Percentiles rank a stretch among this genome's conserved stretches.
Conservation (phyloP, 2,113 vertebrate genomes). For the Paratilapia polleni region DNA sequence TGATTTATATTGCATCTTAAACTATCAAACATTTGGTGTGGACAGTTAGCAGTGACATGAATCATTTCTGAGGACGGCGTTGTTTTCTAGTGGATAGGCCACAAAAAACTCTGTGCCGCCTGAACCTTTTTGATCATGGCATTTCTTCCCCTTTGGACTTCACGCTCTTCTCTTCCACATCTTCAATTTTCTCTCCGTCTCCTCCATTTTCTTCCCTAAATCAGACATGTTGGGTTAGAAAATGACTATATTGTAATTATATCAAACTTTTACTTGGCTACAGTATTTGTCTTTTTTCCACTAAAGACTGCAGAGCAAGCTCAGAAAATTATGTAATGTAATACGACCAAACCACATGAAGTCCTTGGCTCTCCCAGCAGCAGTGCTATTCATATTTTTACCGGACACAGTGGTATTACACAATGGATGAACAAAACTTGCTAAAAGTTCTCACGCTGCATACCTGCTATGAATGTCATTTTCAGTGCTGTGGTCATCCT, state of each 20-base stretch:
- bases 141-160: conserved; percentile 74
- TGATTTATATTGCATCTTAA: conserved; percentile 53
- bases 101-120: conserved; percentile 61
- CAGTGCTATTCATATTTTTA: conserved; percentile 69
- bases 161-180: conserved; percentile 76
- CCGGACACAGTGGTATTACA: conserved; percentile 57
- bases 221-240: conserved; percentile 74
- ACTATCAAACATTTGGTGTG: conserved; percentile 45
- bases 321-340: conserved; percentile 74
- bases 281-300: conserved; percentile 43
- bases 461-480: conserved; percentile 62
- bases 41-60: conserved; percentile 52
- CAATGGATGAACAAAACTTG: conserved; percentile 38
- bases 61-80: conserved; percentile 60
- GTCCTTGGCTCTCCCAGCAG: conserved; percentile 57
- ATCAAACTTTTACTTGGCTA: conserved; percentile 72
- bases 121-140: conserved; percentile 68
- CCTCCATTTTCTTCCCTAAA: conserved; percentile 77
- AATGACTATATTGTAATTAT: conserved; percentile 74
- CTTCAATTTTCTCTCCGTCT: conserved; percentile 74
- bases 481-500: conserved; percentile 45
- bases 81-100: conserved; percentile 62
- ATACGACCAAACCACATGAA: conserved; percentile 68
- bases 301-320: conserved; percentile 51
- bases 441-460: conserved; percentile 26